These are phyloP conservation scores for Drosophila helvetica DNA, from an alignment of 2,888 invertebrate species.

Conservation along the genomic window DNA sequence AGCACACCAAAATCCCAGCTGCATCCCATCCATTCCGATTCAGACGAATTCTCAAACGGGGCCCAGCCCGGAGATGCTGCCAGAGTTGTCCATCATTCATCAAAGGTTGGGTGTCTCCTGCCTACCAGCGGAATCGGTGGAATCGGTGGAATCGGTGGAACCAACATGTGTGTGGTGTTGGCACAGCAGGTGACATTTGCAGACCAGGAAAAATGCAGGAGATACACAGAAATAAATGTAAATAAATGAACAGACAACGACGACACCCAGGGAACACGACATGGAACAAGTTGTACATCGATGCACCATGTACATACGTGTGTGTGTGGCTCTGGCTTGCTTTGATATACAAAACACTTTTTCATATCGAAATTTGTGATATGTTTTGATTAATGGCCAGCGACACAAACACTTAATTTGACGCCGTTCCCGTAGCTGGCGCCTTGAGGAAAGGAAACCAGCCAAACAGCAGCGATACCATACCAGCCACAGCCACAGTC, in stretches of 20 bases:
- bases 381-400: slow-evolving; percentile 81
- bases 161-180: slow-evolving; percentile 61
- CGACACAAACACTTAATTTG: slow-evolving; percentile 83
- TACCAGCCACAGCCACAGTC: not conserved
- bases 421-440: slow-evolving; percentile 77
- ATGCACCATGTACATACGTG: slow-evolving; percentile 8
- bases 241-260: slow-evolving; percentile 57
- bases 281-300: slow-evolving; percentile 68
- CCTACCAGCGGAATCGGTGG: not conserved
- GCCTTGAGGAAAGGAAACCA: slow-evolving; percentile 62
- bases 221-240: slow-evolving; percentile 63
- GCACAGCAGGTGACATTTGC: slow-evolving; percentile 80
- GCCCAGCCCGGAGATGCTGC: slow-evolving; percentile 29
- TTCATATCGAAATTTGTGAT: slow-evolving; percentile 79
- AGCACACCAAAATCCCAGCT: slow-evolving; percentile 48
- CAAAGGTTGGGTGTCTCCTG: slow-evolving; percentile 48
- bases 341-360: slow-evolving; percentile 78
- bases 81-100: slow-evolving; percentile 73
- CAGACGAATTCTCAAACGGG: slow-evolving; percentile 66
- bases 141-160: slow-evolving; percentile 5
- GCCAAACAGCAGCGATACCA: slow-evolving; percentile 44
- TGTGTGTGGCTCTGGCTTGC: slow-evolving; percentile 25
- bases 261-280: slow-evolving; percentile 58
- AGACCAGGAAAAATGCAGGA: slow-evolving; percentile 45
- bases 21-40: slow-evolving; percentile 46